Conservation (phyloP, 1,140 invertebrate species). For the Dryas iulia region DNA sequence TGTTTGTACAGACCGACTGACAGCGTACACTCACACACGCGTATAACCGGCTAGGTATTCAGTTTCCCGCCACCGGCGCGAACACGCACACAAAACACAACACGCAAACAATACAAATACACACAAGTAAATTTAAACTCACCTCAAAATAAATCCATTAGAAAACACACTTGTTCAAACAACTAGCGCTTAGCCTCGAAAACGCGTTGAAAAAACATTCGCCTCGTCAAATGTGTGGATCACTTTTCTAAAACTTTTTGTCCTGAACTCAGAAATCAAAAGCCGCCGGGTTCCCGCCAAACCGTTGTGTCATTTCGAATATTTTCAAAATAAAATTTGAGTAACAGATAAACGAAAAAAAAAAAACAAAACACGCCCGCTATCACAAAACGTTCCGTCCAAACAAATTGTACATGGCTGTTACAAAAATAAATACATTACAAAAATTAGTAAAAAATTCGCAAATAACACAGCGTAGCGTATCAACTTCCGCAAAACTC, state of each 20-base stretch:
- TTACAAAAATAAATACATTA: neutral
- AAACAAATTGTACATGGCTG: neutral
- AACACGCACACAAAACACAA: conserved; percentile 77
- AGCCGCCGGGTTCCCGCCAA: conserved; percentile 54
- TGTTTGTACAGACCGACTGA: conserved; percentile 48
- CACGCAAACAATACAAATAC: conserved; percentile 78
- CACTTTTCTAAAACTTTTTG: conserved; percentile 78
- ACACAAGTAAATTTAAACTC: conserved; percentile 80
- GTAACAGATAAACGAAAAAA: neutral
- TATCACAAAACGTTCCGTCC: neutral
- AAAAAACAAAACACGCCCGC: conserved; percentile 22
- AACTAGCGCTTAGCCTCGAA: conserved; percentile 79
- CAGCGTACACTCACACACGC: conserved; percentile 55
- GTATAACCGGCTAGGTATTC: conserved; percentile 71
- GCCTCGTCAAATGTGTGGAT: conserved; percentile 69
- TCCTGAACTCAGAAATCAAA: conserved; percentile 52
- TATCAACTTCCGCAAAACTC: conserved; percentile 60
- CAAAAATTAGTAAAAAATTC: conserved; percentile 6
- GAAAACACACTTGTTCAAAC: conserved; percentile 81
- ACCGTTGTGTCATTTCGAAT: conserved; percentile 23
- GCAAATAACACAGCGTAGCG: conserved; percentile 27
- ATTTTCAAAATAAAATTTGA: conserved; percentile 15
- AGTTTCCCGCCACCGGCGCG: conserved; percentile 77
- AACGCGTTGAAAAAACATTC: conserved; percentile 79
- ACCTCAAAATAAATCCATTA: conserved; percentile 81